Evolutionary conservation across 2,113 vertebrate genomes (phyloP), one percentile per base, ranked within the genome.

Genomic region (Maccullochella peelii): DNA sequence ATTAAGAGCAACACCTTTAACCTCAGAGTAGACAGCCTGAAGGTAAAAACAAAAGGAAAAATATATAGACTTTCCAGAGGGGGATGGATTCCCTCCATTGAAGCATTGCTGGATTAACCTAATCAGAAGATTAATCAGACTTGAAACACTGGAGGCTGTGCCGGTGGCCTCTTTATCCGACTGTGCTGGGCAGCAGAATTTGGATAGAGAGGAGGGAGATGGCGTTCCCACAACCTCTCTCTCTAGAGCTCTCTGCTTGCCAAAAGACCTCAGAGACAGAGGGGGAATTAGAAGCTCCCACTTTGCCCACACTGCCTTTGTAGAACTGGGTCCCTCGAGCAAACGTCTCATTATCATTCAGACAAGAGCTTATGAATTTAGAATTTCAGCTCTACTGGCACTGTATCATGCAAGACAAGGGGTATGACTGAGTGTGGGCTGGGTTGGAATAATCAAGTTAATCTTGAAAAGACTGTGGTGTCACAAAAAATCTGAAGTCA

Each of bases 111-210:
- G 92, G 93, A 94, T 95, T 94, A 95, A 91, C 87, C 88, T 91
- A 94, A 96, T 95, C 94, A 94, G 84, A 91, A 90, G 91, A 93
- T 92, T 91, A 95, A 94, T 91, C 92, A 88, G 89, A 91, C 91
- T 93, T 92, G 89, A 93, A 95, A 93, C 89, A 92, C 88, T 73
- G 58, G 83, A 91, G 91, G 88, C 91, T 77, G 82, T 61, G 86
- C 89, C 69, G 78, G 89, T 93, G 89, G 93, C 88, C 83, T 88
- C 91, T 86, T 91, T 86, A 93, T 85, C 89, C 65, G 54, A 83
- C 82, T 84, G 73, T 67, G 79, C 74, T 8, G 65, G 75, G 85
- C 84, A 85, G 83, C 84, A 82, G 93, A 88, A 86, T 89, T 75
- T 91, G 86, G 80, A 86, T 58, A 68, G 82, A 82, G 85, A 76